These are phyloP conservation scores for Dicerorhinus sumatrensis DNA, from an alignment of 2,113 vertebrate genomes.

Conservation along the genomic window DNA sequence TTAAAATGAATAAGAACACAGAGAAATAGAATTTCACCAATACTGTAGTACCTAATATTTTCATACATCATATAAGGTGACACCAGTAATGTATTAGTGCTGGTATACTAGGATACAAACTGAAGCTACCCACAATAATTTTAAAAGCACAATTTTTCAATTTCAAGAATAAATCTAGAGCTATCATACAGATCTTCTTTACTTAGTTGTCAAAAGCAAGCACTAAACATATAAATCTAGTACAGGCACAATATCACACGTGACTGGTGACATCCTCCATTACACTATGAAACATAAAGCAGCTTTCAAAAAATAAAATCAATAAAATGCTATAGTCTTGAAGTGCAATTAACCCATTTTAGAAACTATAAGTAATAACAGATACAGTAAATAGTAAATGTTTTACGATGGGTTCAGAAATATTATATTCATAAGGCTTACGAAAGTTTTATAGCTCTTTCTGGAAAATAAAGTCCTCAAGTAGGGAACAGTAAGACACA, in stretches of 20 bases:
- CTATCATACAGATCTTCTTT: conserved; percentile 49
- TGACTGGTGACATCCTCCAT: not conserved
- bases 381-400: conserved; percentile 25
- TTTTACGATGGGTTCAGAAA: not conserved
- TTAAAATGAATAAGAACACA: conserved; percentile 51
- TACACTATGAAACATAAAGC: conserved; percentile 53
- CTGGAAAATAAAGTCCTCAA: conserved; percentile 42
- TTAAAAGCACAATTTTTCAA: conserved; percentile 63
- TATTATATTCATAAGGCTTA: not conserved
- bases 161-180: conserved; percentile 65
- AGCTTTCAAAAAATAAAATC: conserved; percentile 45
- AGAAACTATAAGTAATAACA: conserved; percentile 1
- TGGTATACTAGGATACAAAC: conserved; percentile 22
- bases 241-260: not conserved
- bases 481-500: not conserved
- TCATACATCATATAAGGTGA: conserved; percentile 39
- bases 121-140: conserved; percentile 52
- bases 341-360: conserved; percentile 47
- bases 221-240: conserved; percentile 55
- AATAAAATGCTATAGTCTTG: conserved; percentile 23
- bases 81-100: conserved; percentile 9
- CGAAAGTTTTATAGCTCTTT: conserved; percentile 16
- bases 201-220: conserved; percentile 50
- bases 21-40: conserved; percentile 33
- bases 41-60: conserved; percentile 51